Conservation (phyloP, 1,140 invertebrate species). For the Listronotus oregonensis region DNA sequence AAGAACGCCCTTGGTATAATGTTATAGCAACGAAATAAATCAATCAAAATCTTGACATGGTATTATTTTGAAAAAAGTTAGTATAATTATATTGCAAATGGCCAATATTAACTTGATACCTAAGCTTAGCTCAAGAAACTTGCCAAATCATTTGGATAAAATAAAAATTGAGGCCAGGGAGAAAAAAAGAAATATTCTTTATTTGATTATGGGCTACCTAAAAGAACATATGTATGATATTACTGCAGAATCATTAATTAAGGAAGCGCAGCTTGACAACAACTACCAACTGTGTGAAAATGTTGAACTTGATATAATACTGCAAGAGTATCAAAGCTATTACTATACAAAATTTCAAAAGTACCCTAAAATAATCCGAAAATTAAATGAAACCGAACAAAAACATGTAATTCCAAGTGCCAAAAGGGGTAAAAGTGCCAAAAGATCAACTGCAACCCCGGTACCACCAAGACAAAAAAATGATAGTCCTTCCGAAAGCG, state of each 20-base stretch:
- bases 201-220: slow-evolving; percentile 78
- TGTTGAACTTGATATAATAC: slow-evolving; percentile 83
- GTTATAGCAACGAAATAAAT: neutral
- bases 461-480: slow-evolving; percentile 1
- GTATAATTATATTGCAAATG: slow-evolving; percentile 6
- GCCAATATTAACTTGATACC: slow-evolving; percentile 22
- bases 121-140: slow-evolving; percentile 30
- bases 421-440: slow-evolving; percentile 14
- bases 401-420: neutral
- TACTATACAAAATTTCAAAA: slow-evolving; percentile 85
- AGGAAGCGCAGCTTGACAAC: slow-evolving; percentile 71
- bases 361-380: slow-evolving; percentile 77
- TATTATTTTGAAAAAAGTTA: neutral
- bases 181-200: slow-evolving; percentile 75
- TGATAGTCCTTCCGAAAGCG: slow-evolving; percentile 24
- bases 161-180: slow-evolving; percentile 65
- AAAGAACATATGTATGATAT: slow-evolving; percentile 72
- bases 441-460: slow-evolving; percentile 1
- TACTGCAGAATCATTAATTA: slow-evolving; percentile 64
- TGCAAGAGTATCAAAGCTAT: slow-evolving; percentile 88
- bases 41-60: neutral
- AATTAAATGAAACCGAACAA: slow-evolving; percentile 49
- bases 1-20: neutral
- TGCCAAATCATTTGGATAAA: slow-evolving; percentile 55
- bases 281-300: slow-evolving; percentile 86